phyloP scores from a whole-genome alignment of 2,797 vertebrate genomes.

The Rhyacichthys aspro region DNA sequence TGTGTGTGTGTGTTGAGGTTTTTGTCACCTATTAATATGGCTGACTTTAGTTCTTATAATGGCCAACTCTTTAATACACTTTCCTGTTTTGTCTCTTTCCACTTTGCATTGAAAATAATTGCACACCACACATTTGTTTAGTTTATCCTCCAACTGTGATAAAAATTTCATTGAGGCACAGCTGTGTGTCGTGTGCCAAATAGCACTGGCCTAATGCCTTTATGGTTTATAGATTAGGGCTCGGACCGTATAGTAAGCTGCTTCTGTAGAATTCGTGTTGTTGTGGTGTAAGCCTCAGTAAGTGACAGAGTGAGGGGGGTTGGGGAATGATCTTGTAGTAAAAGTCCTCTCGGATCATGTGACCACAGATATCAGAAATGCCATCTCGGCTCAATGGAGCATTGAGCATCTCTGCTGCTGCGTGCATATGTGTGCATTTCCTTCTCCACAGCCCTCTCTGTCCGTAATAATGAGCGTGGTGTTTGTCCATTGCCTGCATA shows the following conservation, averaged over 20 bases:
- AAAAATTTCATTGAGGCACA: constrained; percentile 32
- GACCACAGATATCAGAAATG: constrained; percentile 76
- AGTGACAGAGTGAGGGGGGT: constrained; percentile 60
- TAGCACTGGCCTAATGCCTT: constrained; percentile 43
- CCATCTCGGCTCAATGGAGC: constrained; percentile 68
- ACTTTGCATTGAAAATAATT: no score
- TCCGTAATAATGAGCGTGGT: constrained; percentile 36
- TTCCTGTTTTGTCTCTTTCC: no score
- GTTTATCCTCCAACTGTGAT: constrained; percentile 13
- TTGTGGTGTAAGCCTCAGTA: constrained; percentile 66
- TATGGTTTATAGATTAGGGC: constrained; percentile 64
- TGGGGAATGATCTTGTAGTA: constrained; percentile 74
- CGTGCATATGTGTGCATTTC: constrained; percentile 9
- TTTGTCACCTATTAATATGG: not conserved
- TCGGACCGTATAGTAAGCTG: constrained; percentile 55
- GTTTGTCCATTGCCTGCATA: constrained; percentile 46
- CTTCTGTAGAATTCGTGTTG: constrained; percentile 64
- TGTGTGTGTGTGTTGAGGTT: constrained; percentile 59
- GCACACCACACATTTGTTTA: not conserved
- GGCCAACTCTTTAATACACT: no score
- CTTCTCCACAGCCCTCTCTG: constrained; percentile 9
- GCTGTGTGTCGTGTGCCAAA: constrained; percentile 46
- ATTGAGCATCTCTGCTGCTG: constrained; percentile 36
- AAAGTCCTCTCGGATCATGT: constrained; percentile 74
- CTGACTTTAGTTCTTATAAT: not conserved